Conservation (phyloP, 1,140 invertebrate genomes). For the Batillaria attramentaria region DNA sequence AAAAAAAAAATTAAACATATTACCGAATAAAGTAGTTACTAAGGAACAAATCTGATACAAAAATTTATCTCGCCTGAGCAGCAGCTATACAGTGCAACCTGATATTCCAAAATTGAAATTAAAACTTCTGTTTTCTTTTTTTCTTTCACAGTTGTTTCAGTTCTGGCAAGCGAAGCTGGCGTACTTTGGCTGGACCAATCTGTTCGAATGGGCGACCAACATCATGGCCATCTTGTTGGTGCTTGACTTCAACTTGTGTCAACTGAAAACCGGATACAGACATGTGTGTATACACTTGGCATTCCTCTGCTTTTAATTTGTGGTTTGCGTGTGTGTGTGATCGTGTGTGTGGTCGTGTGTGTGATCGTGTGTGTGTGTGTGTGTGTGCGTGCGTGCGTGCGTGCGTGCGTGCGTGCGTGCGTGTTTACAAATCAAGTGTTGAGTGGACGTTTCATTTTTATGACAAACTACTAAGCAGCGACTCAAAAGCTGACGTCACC, state of each 20-base stretch:
- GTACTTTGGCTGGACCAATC: constrained; percentile 73
- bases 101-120: too few relatives aligned
- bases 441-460: neutral
- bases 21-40: too few relatives aligned
- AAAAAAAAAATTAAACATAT: too few relatives aligned
- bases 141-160: constrained; percentile 67
- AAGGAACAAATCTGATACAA: too few relatives aligned
- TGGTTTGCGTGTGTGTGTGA: too few relatives aligned
- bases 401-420: neutral
- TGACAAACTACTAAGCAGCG: neutral
- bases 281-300: constrained; percentile 52
- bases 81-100: too few relatives aligned
- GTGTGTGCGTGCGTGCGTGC: neutral
- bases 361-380: too few relatives aligned
- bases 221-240: constrained; percentile 72
- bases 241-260: constrained; percentile 71
- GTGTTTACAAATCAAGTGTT: neutral
- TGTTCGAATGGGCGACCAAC: constrained; percentile 74
- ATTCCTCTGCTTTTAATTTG: too few relatives aligned
- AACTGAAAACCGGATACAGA: constrained; percentile 69
- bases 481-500: neutral
- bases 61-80: too few relatives aligned
- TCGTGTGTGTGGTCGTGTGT: too few relatives aligned
- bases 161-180: constrained; percentile 69
- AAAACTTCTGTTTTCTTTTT: neutral